Evolutionary conservation across 30 jellyfish, hydroid and myxozoan genomes (phyloP).

Genomic region (Aurelia aurita): DNA sequence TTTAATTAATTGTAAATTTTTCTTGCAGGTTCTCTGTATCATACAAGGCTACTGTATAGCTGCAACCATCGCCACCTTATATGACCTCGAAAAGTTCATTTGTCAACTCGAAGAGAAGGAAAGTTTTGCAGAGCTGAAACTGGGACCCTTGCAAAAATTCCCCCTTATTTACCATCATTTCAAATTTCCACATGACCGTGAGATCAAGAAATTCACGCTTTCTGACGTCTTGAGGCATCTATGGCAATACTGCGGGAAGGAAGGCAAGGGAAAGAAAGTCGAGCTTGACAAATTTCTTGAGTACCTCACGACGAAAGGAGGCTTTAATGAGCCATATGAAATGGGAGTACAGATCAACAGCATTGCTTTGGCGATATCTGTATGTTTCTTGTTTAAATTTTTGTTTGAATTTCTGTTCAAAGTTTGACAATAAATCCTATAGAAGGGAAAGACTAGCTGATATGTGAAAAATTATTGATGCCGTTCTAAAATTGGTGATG

Average conservation of each 20-base stretch:
- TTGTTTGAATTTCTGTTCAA: too few species aligned
- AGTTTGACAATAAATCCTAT: too few species aligned
- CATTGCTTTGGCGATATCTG: constrained; percentile 72
- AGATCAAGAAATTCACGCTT: constrained; percentile 38
- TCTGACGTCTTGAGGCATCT: constrained; percentile 52
- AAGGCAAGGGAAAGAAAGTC: constrained; percentile 37
- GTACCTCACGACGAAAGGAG: constrained; percentile 41
- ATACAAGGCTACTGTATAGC: constrained; percentile 57
- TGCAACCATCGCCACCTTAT: constrained; percentile 57
- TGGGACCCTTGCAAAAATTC: constrained; percentile 91
- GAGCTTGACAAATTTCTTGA: constrained; percentile 61
- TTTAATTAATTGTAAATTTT: neutral
- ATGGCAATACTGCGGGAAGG: constrained; percentile 61
- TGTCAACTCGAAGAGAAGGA: constrained; percentile 57
- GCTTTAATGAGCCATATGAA: constrained; percentile 49
- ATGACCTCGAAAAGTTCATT: constrained; percentile 78
- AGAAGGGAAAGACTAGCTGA: too few species aligned
- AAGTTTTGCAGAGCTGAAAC: constrained; percentile 64
- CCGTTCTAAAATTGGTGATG: too few species aligned
- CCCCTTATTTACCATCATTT: constrained; percentile 66
- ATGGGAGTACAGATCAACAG: constrained; percentile 77
- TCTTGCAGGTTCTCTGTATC: constrained; percentile 41
- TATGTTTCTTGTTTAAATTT: too few species aligned
- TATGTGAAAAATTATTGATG: too few species aligned
- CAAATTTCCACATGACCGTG: constrained; percentile 75